Evolutionary conservation across 37 sponge, comb jelly and placozoan genomes (phyloP), one percentile per base, ranked within the genome.

Genomic region (Agelas oroides): DNA sequence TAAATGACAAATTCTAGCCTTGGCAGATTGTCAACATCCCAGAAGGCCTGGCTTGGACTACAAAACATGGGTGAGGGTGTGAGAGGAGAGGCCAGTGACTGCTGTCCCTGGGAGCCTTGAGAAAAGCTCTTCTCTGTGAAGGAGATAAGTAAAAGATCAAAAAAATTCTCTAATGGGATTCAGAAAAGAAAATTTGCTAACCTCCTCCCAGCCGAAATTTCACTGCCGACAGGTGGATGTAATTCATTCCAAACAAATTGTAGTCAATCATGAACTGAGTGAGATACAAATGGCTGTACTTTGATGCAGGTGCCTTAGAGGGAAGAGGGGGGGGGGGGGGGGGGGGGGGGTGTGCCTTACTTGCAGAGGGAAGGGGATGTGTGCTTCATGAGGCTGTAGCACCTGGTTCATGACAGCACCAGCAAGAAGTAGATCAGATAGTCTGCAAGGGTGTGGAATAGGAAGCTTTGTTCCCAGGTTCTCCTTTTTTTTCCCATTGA

Each of bases 201-300:
- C 53, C 58, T 28, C 71, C 78, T 61, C 55, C 77, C 5, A 79
- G 18, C 27, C 94, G 65, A 70, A 93, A 93, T 59, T 90, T 94
- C 35, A 94, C 65, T 17, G 82, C 67, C 15, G 79, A 53, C 8
- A 94, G 41, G 36, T 92, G 76, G 28, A 97, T 68, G 32, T 76
- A 78, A 53, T 84, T 97, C 97, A 97, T 97, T 32, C 97, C 97
- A 79, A 91, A 94, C 24, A 97, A 71, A 55, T 94, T 91, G 63
- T 94, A 91, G 63, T 97, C 97, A 11, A 97, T 94, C 77, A 97
- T 70, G 35, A 97, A 89, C 93, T 96, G 82, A 23, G 66, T 16
- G n/a, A n/a, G n/a, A n/a, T 30, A 21, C 56, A 31, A 36, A 84
- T 66, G 2, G 18, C 15, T 56, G 15, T 56, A 19, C 18, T 56